These are phyloP conservation scores for Malurus elegans DNA, from an alignment of 2,113 vertebrate genomes.

Conservation along the genomic window DNA sequence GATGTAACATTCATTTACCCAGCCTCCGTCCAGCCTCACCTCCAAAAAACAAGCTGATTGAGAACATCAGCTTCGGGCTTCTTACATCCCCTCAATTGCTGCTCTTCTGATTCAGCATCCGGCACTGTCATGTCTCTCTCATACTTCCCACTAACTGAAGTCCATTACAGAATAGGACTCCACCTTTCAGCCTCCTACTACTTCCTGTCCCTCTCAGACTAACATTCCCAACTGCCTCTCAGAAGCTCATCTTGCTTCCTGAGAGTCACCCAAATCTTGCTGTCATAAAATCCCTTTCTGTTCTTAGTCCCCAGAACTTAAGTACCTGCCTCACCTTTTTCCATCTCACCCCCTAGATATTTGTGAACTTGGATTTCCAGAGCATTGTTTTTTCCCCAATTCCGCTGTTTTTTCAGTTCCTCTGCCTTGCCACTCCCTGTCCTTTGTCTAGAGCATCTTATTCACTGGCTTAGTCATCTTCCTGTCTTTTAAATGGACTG, in stretches of 20 bases:
- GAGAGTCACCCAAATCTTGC: not conserved
- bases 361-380: not conserved
- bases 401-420: not conserved
- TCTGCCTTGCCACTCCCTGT: not conserved
- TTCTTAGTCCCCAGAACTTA: not conserved
- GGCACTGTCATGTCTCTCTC: not conserved
- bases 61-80: not conserved
- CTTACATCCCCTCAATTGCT: not conserved
- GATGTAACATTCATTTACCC: not conserved
- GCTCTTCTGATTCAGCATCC: not conserved
- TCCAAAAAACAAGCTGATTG: not conserved
- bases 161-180: not conserved
- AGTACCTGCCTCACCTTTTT: not conserved
- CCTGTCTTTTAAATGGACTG: not conserved
- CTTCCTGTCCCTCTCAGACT: not conserved
- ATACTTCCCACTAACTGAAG: not conserved
- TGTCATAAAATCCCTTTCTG: not conserved
- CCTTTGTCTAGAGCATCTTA: not conserved
- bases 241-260: not conserved
- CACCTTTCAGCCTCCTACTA: conserved; percentile 17
- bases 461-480: conserved; percentile 6
- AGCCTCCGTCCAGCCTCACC: not conserved
- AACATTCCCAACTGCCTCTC: not conserved
- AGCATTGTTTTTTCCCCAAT: not conserved
- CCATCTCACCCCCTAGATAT: not conserved